These are phyloP conservation scores for Heliconius cydno DNA, from an alignment of 2,888 invertebrate genomes.

Conservation along the genomic window DNA sequence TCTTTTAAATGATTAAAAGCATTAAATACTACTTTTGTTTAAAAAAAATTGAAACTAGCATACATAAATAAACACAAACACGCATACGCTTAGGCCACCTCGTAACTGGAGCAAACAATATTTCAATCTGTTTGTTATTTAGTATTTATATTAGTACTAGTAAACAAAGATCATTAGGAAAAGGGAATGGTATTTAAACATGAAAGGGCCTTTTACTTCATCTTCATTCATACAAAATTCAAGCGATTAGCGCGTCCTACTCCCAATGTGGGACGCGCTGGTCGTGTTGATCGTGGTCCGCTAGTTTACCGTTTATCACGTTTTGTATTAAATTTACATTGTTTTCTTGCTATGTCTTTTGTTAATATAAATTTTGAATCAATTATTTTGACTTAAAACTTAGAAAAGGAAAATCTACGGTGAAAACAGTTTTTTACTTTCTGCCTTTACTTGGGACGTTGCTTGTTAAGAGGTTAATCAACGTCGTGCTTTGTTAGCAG, in stretches of 20 bases:
- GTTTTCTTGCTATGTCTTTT: slow-evolving; percentile 8
- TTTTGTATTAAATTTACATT: slow-evolving; percentile 26
- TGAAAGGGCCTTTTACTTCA: slow-evolving; percentile 1
- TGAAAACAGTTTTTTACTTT: background rate
- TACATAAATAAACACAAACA: too few species aligned
- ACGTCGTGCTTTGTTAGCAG: background rate
- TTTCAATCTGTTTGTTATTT: background rate
- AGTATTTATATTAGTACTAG: background rate
- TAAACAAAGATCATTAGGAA: background rate
- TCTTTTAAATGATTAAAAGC: too few species aligned
- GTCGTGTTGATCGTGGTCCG: slow-evolving; percentile 37
- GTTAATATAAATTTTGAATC: background rate
- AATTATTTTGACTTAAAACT: too few species aligned
- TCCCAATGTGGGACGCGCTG: slow-evolving; percentile 29
- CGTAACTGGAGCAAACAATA: too few species aligned
- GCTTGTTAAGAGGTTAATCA: background rate
- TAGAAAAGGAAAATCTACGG: too few species aligned
- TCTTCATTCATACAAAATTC: slow-evolving; percentile 6
- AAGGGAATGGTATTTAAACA: background rate
- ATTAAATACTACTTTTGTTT: too few species aligned
- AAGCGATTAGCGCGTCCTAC: slow-evolving; percentile 23
- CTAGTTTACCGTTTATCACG: slow-evolving; percentile 35
- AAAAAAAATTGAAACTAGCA: too few species aligned
- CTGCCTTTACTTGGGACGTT: background rate
- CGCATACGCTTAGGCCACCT: too few species aligned